phyloP scores from a whole-genome alignment of 1,140 invertebrate species.

The Latrodectus geometricus region DNA sequence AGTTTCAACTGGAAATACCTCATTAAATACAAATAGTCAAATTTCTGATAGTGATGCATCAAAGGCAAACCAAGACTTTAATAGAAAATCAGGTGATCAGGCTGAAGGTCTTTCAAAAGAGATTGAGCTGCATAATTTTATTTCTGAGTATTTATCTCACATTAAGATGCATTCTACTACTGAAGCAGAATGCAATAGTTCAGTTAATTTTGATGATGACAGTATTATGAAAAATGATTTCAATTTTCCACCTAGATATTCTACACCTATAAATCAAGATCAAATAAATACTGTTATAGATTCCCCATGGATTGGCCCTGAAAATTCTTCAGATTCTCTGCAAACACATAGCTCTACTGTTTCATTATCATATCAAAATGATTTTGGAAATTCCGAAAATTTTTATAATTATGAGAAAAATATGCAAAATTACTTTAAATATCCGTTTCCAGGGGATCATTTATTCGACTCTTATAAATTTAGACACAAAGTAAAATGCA shows the following conservation, averaged over 20 bases:
- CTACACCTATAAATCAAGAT: neutral
- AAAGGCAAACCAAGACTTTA: no score
- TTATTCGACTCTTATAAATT: neutral
- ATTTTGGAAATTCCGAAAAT: neutral
- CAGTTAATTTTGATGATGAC: neutral
- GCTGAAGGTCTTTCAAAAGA: no score
- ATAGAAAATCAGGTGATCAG: no score
- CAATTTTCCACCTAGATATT: neutral
- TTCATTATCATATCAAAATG: neutral
- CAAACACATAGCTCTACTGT: neutral
- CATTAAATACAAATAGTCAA: no score
- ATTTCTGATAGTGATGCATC: no score
- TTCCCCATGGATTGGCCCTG: neutral
- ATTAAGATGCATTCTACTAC: no score
- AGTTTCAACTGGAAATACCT: no score
- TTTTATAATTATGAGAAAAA: conserved; percentile 8
- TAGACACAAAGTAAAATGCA: neutral
- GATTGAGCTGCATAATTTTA: no score
- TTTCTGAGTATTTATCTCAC: no score
- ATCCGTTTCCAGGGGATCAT: neutral
- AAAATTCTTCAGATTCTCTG: conserved; percentile 2
- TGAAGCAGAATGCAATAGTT: neutral
- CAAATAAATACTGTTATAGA: neutral
- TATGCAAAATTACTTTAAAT: neutral
- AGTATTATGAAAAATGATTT: neutral